A percentile compares a stretch with the other conserved stretches of the same genome.
These are phyloP conservation scores for Hylia prasina DNA, from an alignment of 2,113 vertebrate species.

Conservation along the genomic window DNA sequence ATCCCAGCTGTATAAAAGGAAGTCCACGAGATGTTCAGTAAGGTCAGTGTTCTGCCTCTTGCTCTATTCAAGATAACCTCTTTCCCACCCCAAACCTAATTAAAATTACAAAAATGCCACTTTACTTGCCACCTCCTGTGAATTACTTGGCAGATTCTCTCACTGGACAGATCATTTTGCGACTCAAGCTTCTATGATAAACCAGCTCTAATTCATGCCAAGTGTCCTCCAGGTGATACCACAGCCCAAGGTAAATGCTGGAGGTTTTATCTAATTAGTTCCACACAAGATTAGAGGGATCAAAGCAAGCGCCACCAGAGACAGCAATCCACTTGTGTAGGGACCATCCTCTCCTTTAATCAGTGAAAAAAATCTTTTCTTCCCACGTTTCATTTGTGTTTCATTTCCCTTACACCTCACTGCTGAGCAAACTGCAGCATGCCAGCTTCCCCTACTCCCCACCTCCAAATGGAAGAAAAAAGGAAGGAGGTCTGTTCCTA, in stretches of 20 bases:
- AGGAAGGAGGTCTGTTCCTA: not conserved
- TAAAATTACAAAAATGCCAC: not conserved
- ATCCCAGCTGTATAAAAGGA: not conserved
- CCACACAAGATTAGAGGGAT: not conserved
- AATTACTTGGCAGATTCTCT: not conserved
- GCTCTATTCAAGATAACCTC: not conserved
- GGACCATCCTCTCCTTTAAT: not conserved
- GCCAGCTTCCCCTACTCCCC: not conserved
- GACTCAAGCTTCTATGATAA: not conserved
- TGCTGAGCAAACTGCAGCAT: not conserved
- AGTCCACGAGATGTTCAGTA: not conserved
- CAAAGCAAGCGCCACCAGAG: not conserved
- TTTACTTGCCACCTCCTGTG: not conserved
- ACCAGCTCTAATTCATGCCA: not conserved
- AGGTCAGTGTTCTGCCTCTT: not conserved
- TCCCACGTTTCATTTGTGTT: not conserved
- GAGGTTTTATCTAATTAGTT: conserved; percentile 24
- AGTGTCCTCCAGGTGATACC: conserved; percentile 35
- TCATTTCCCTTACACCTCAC: not conserved
- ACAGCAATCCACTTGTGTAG: not conserved
- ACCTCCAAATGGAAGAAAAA: not conserved
- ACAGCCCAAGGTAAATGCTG: not conserved
- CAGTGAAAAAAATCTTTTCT: not conserved
- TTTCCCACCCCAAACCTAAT: not conserved
- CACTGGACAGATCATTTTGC: not conserved